Evolutionary conservation across 2,797 vertebrate genomes (phyloP), one percentile per base, ranked within the genome.

Genomic region (Cyprinodon diabolis): DNA sequence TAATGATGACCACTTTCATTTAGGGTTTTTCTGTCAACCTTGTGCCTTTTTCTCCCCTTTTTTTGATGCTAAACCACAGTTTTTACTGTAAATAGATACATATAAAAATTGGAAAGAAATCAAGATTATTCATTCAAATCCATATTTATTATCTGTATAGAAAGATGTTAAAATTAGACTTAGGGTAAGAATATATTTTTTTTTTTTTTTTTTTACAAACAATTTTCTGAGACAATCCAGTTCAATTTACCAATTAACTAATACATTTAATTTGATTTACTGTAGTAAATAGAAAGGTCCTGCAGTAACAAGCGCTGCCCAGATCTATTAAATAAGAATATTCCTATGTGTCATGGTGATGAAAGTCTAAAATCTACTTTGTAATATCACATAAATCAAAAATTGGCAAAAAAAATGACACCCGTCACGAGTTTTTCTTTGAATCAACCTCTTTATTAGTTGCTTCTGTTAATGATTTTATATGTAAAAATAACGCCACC

Each of bases 11-110:
- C 55, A 6, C 69, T 70, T 77, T 66, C 69, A 78, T 30, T 83
- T 13, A 84, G 37, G 68, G 87, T 86, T 77, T 74, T 74, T 85
- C 83, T 73, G 84, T 89, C 89, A 87, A 79, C 87, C 81, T 81
- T 82, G 87, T 93, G 92, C 92, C 91, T 93, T 43, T 21, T 25
- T n/a, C 54, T 25, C 68, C 63, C n/a, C 35, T 68, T 55, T 75
- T 75, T 54, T 52, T 77, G 17, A 71, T 79, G 71, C 43, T 48
- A 12, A 48, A 47, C 71, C 82, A 65, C 68, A 67, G 68, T 71
- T 72, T 79, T 76, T 79, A 58, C 72, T 91, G 87, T 87, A 85
- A 30, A 82, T 83, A 88, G 65, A 68, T 40, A 56, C 30, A 68
- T 40, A 55, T 55, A 47, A 62, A 78, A 3, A 74, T 66, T 70